Percentiles rank a stretch among this genome's conserved stretches.
Evolutionary conservation across 2,888 invertebrate species (phyloP).

Genomic region (Philonicus albiceps): DNA sequence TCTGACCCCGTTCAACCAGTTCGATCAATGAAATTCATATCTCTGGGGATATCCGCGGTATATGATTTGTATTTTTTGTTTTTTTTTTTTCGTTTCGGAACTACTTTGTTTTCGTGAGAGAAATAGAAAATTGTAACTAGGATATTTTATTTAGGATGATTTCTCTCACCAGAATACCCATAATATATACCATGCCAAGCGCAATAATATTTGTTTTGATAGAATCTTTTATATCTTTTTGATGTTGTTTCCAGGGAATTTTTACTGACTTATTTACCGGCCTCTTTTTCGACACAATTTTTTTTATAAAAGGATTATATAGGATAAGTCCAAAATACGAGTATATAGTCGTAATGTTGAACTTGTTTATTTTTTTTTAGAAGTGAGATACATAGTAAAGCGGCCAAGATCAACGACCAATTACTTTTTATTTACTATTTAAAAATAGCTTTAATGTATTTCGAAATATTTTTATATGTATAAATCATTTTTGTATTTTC

Average conservation of each 20-base stretch:
- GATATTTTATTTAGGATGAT: background rate
- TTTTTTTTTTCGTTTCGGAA: background rate
- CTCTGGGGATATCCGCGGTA: background rate
- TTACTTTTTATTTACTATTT: background rate
- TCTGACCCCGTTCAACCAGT: background rate
- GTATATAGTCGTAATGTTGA: background rate
- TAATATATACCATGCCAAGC: background rate
- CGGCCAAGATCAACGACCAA: background rate
- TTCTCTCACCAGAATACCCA: background rate
- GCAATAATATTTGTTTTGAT: background rate
- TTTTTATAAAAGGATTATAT: background rate
- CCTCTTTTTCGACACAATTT: background rate
- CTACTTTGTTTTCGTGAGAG: background rate
- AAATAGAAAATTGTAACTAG: background rate
- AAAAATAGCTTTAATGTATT: background rate
- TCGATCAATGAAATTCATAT: background rate
- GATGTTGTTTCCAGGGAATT: background rate
- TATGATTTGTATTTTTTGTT: background rate
- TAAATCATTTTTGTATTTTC: background rate
- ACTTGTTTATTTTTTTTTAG: background rate
- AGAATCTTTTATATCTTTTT: background rate
- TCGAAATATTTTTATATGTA: background rate
- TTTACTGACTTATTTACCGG: background rate
- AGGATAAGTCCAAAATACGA: background rate
- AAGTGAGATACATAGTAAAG: background rate